Evolutionary conservation across 2,113 vertebrate species (phyloP).

Genomic region (Otocyon megalotis): DNA sequence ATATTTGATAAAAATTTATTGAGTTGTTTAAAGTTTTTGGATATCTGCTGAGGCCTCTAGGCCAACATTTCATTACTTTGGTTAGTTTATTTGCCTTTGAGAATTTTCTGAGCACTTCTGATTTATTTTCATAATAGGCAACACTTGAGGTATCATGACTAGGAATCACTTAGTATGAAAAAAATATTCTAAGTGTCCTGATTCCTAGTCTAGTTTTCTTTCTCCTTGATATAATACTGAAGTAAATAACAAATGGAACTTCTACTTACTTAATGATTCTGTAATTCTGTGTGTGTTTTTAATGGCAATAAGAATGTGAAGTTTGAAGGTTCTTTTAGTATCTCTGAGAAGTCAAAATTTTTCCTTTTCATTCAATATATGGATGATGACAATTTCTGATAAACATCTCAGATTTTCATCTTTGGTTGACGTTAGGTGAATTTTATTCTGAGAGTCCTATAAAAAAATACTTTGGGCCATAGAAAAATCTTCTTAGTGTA

Average conservation of each 20-base stretch:
- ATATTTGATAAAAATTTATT: neutral
- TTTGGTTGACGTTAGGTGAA: slow-evolving; percentile 1
- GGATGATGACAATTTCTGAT: neutral
- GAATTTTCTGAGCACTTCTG: slow-evolving; percentile 44
- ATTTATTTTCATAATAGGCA: slow-evolving; percentile 20
- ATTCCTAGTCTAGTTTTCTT: neutral
- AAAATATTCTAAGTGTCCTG: neutral
- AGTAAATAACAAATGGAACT: neutral
- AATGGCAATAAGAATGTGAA: neutral
- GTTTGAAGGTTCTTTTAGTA: neutral
- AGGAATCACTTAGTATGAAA: neutral
- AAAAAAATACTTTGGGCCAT: neutral
- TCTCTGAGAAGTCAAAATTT: neutral
- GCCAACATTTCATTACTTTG: neutral
- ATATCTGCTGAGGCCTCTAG: neutral
- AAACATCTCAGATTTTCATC: neutral
- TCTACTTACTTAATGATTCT: neutral
- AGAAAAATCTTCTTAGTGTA: neutral
- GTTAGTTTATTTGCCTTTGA: slow-evolving; percentile 44
- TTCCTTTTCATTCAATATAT: neutral
- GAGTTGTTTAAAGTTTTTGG: neutral
- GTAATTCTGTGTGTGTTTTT: neutral
- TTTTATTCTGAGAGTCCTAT: neutral
- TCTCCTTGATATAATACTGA: neutral
- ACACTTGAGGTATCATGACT: neutral